phyloP scores from a whole-genome alignment of 2,113 vertebrate genomes.

The Asarcornis scutulata region DNA sequence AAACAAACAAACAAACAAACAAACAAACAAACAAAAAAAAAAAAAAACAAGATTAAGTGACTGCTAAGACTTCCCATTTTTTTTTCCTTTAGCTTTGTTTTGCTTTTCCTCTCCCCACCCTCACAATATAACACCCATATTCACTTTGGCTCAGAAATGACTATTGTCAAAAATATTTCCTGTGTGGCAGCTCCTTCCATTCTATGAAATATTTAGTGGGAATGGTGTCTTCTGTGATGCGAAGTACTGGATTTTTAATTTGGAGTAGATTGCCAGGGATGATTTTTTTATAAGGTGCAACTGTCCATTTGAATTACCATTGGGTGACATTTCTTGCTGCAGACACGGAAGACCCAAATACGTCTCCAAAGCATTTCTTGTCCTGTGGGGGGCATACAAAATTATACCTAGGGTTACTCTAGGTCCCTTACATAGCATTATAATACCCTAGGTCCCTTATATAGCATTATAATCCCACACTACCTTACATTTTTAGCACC shows the following conservation, averaged over 20 bases:
- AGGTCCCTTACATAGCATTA: neutral
- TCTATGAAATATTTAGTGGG: conserved; percentile 78
- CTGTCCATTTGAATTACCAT: conserved; percentile 78
- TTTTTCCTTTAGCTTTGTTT: neutral
- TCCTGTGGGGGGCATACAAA: neutral
- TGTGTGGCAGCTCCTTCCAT: conserved; percentile 68
- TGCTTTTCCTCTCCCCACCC: neutral
- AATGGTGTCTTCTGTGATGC: conserved; percentile 11
- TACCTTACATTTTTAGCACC: neutral
- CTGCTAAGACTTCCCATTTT: conserved; percentile 13
- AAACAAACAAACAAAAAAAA: no score
- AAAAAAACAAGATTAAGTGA: conserved; percentile 60
- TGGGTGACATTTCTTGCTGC: conserved; percentile 69
- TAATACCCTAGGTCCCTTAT: neutral
- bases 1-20: conserved; percentile 19
- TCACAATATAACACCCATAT: conserved; percentile 50
- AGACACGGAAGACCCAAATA: conserved; percentile 64
- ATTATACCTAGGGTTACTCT: neutral
- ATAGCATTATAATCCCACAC: neutral
- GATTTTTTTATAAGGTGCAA: conserved; percentile 77
- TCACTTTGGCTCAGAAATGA: conserved; percentile 74
- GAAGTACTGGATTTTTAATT: conserved; percentile 72
- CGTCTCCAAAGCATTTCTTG: neutral
- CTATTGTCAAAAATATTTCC: conserved; percentile 71
- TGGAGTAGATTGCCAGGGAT: conserved; percentile 74